phyloP scores from a whole-genome alignment of 2,797 vertebrate genomes.

The Platyrinchus mystaceus region DNA sequence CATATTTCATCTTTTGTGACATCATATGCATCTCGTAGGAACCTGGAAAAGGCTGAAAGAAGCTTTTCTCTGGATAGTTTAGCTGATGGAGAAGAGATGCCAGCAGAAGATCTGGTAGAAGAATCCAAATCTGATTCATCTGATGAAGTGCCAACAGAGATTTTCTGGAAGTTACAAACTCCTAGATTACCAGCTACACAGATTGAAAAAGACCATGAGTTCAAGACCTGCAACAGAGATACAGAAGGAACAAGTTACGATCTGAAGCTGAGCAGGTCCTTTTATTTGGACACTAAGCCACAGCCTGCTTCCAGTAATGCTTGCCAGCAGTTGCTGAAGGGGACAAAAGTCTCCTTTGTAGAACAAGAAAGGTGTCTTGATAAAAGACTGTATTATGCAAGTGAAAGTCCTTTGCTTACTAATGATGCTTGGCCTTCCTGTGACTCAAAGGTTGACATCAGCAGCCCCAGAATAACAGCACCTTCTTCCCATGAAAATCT shows the following conservation, averaged over 20 bases:
- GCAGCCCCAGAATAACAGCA: constrained; percentile 58
- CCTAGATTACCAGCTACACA: constrained; percentile 19
- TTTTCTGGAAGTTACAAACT: constrained; percentile 77
- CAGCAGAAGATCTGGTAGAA: constrained; percentile 40
- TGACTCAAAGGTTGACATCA: constrained; percentile 68
- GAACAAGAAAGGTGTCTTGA: constrained; percentile 53
- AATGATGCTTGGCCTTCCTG: constrained; percentile 83
- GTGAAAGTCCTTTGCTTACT: constrained; percentile 69
- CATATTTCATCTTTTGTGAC: constrained; percentile 37
- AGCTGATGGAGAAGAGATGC: constrained; percentile 64
- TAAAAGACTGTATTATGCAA: not conserved
- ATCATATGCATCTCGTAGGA: not conserved
- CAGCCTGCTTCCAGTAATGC: not conserved
- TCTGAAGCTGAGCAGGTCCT: constrained; percentile 59
- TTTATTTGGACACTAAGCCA: constrained; percentile 62
- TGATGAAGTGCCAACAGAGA: constrained; percentile 81
- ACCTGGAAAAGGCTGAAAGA: constrained; percentile 39
- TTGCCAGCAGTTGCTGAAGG: constrained; percentile 31
- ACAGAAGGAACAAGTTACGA: not conserved
- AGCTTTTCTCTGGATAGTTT: constrained; percentile 74
- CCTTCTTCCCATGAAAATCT: constrained; percentile 56
- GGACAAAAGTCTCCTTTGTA: constrained; percentile 27
- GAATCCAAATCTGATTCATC: constrained; percentile 61
- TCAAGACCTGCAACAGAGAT: not conserved
- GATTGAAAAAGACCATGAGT: not conserved